These are phyloP conservation scores for Ethmia dodecea DNA, from an alignment of 2,888 invertebrate species.

Conservation along the genomic window DNA sequence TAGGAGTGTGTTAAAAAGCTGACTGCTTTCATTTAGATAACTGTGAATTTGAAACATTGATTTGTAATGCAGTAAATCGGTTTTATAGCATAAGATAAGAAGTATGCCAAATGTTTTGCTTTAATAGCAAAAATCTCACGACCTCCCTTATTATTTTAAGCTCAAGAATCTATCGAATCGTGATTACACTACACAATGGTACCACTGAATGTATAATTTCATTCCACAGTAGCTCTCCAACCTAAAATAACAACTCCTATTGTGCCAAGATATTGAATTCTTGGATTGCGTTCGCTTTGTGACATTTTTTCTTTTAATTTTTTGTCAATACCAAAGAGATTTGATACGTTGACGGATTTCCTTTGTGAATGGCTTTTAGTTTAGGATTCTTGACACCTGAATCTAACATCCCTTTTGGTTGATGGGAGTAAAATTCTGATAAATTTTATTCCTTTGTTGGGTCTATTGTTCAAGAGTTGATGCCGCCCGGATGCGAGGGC, in stretches of 20 bases:
- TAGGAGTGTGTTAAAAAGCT: too few species aligned
- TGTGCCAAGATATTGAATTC: conserved; percentile 58
- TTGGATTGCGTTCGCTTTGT: conserved; percentile 64
- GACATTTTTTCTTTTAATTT: conserved; percentile 33
- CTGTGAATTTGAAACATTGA: too few species aligned
- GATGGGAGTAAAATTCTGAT: conserved; percentile 34
- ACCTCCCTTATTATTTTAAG: conserved; percentile 7
- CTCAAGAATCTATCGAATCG: conserved; percentile 1
- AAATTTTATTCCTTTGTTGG: conserved; percentile 52
- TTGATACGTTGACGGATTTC: conserved; percentile 68
- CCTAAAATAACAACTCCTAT: conserved; percentile 65
- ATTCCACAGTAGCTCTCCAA: conserved; percentile 41
- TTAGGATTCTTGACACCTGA: conserved; percentile 66
- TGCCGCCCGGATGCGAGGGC: conserved; percentile 44
- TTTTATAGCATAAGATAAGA: too few species aligned
- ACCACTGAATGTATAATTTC: conserved; percentile 31
- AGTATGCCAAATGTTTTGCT: too few species aligned
- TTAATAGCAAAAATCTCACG: too few species aligned
- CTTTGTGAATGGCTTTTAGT: conserved; percentile 50
- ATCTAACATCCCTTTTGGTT: conserved; percentile 49
- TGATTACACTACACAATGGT: conserved; percentile 18
- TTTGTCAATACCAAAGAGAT: conserved; percentile 39
- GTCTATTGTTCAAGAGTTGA: conserved; percentile 24
- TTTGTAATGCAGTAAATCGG: too few species aligned
- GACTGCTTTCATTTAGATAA: too few species aligned